Evolutionary conservation across 2,888 invertebrate species (phyloP), one percentile per base, ranked within the genome.

Genomic region (Cactoblastis cactorum): DNA sequence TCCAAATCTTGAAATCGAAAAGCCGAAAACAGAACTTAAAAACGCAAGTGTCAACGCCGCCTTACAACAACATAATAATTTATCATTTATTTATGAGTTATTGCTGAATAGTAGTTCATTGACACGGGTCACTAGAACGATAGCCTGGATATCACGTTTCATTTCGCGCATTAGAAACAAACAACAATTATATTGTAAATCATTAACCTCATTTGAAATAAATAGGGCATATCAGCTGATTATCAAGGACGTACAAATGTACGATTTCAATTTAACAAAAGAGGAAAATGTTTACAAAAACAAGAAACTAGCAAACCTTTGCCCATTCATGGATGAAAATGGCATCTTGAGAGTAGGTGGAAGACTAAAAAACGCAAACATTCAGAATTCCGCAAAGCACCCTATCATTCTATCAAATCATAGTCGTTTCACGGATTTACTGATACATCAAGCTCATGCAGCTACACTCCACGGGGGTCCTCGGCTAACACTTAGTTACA

Each of bases 331-430:
- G 1, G 49, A 50, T 28, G 12, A 33, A 9, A 1, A 50, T 1
- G 39, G 28, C 1, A 35, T 53, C 3, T 33, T 49, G 9, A 38
- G 46, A 2, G 53, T 53, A 0, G 53, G 41, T 11, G 53, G 49
- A n/a, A 11, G 49, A 14, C 6, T 46, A 1, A 19, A 33, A 4
- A 15, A 35, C 19, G 9, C 39, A 24, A 3, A 43, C 1, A 6
- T 6, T 12, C 18, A 37, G 34, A 1, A 19, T 1, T 11, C 11
- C 1, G 1, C 18, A 24, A 46, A 45, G 17, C 34, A 52, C 35
- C 46, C 52, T 2, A 46, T 52, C 1, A n/a, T n/a, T n/a, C 4
- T 49, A 1, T 38, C 41, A 0, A 11, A 32, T 0, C 19, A 33
- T 11, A 3, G 9, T 18, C 5, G 14, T 1, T 8, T 49, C 3